These are phyloP conservation scores for Folsomia candida DNA, from an alignment of 2,888 invertebrate species.

Conservation along the genomic window DNA sequence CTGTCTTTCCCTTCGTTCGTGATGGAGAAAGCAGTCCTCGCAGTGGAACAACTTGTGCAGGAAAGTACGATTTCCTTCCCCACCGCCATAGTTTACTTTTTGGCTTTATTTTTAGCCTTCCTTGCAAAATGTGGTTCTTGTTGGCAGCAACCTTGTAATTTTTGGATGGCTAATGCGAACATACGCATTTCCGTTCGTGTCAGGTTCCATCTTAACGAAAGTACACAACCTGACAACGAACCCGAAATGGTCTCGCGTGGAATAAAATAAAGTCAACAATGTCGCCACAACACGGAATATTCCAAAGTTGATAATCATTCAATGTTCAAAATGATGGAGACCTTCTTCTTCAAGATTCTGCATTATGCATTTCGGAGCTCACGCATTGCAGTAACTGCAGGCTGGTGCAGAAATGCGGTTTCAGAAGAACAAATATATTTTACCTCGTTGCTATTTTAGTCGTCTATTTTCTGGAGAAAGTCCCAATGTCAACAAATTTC, in stretches of 20 bases:
- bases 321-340: not conserved
- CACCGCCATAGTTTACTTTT: not conserved
- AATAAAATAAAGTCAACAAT: not conserved
- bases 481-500: not conserved
- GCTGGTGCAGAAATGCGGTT: not conserved
- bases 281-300: not conserved
- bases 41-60: too few relatives aligned
- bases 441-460: not conserved
- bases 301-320: not conserved
- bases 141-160: too few relatives aligned
- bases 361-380: too few relatives aligned
- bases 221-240: too few relatives aligned
- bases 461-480: conserved; percentile 5
- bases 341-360: too few relatives aligned
- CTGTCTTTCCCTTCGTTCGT: too few relatives aligned
- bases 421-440: not conserved
- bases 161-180: too few relatives aligned
- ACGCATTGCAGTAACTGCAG: not conserved
- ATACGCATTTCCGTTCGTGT: too few relatives aligned
- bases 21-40: not conserved
- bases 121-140: too few relatives aligned
- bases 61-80: not conserved
- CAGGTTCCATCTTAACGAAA: too few relatives aligned
- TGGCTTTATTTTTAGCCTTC: too few relatives aligned
- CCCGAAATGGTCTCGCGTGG: too few relatives aligned